Base-by-base conservation (phyloP, 2,888 invertebrate species). In the Drosophila meridiana region DNA sequence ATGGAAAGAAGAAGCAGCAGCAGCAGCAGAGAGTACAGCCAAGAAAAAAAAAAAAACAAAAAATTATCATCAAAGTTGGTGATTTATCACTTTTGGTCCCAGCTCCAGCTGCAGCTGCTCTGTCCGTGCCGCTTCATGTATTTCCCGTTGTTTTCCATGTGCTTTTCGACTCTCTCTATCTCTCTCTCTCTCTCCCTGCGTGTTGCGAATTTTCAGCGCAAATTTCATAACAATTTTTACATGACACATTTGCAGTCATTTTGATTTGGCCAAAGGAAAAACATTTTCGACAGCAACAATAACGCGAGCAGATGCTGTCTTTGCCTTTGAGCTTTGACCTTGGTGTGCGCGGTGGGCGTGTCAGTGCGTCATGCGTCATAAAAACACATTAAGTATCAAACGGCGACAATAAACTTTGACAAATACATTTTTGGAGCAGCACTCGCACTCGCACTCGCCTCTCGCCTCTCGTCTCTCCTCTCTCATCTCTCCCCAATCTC, bases 201-300 rank as follows among this genome's bases (percentile, higher is more conserved):
- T 34, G 28, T 45, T 67, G 66, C 80, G 64, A 83, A 69, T 81
- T 81, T 85, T 70, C 65, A 59, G 61, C 76, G 62, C 73, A 83
- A 82, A 82, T 80, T 83, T 78, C 78, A 78, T 76, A 83, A 78
- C 71, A 78, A 83, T 72, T 86, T 80, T 59, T 73, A 82, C 76
- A 83, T 83, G 82, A 76, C 86, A 83, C 84, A 84, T 82, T 85
- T 84, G 80, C 86, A 84, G 83, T 73, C 80, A 85, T 87, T 87
- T 85, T 86, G 85, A 83, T 81, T 82, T 80, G 73, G 66, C 69
- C 64, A 66, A 63, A 53, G 43, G 30, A 58, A 47, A 59, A 62
- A 75, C 53, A 56, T 40, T 62, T 48, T 32, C 57, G 63, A 26
- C 69, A 67, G 36, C 62, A 50, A 47, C 36, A 45, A 40, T 32